phyloP scores from a whole-genome alignment of 2,797 vertebrate species.

The Falco novaeseelandiae region DNA sequence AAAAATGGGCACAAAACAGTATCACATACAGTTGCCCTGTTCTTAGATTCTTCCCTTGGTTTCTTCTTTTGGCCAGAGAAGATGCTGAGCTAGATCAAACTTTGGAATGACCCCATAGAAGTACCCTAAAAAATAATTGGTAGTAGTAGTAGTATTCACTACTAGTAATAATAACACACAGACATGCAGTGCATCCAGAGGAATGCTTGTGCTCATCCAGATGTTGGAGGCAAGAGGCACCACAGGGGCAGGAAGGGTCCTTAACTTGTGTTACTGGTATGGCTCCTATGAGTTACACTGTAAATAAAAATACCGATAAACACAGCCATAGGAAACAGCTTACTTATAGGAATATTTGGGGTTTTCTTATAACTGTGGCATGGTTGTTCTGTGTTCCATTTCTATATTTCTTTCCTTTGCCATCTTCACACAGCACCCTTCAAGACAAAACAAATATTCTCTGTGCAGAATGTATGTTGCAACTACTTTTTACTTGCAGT shows the following conservation, averaged over 20 bases:
- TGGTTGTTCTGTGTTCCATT: neutral
- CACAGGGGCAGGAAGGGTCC: neutral
- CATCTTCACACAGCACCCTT: neutral
- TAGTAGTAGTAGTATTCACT: neutral
- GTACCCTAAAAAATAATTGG: neutral
- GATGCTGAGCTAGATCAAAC: neutral
- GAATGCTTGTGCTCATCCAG: neutral
- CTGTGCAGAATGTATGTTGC: neutral
- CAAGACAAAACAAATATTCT: neutral
- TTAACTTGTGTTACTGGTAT: neutral
- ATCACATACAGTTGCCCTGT: neutral
- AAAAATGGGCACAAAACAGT: neutral
- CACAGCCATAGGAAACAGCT: neutral
- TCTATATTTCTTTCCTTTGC: neutral
- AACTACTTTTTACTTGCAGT: neutral
- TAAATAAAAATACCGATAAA: neutral
- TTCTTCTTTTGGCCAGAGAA: neutral
- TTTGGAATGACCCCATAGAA: neutral
- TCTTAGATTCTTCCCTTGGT: neutral
- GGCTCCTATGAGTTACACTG: neutral
- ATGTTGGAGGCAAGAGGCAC: neutral
- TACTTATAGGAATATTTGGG: neutral
- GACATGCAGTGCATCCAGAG: neutral
- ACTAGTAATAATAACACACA: neutral
- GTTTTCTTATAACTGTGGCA: accelerated